phyloP scores from a whole-genome alignment of 2,888 invertebrate species.

The Iselma pallidipennis region DNA sequence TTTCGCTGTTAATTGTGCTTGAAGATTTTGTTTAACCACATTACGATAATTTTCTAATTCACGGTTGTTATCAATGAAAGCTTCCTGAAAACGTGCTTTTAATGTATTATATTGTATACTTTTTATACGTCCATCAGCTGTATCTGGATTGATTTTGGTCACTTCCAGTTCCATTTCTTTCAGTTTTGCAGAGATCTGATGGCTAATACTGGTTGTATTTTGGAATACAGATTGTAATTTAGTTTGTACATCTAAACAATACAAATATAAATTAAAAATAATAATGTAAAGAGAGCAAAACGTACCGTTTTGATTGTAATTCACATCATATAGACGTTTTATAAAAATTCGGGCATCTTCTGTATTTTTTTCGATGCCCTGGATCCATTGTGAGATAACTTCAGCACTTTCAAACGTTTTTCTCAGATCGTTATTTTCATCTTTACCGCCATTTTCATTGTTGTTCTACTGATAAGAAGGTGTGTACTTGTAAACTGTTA shows the following conservation, averaged over 20 bases:
- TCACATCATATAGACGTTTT: constrained; percentile 33
- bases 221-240: constrained; percentile 42
- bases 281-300: constrained; percentile 43
- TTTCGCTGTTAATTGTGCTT: constrained; percentile 61
- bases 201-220: constrained; percentile 42
- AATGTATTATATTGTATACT: constrained; percentile 58
- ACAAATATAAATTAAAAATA: constrained; percentile 5
- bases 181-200: constrained; percentile 38
- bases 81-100: constrained; percentile 57
- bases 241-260: constrained; percentile 30
- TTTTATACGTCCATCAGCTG: constrained; percentile 55
- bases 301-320: constrained; percentile 36
- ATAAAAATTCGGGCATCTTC: constrained; percentile 29
- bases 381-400: constrained; percentile 59
- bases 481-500: background rate
- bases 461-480: background rate
- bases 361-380: constrained; percentile 58
- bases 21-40: constrained; percentile 60
- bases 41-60: constrained; percentile 60
- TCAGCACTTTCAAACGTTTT: constrained; percentile 40
- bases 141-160: constrained; percentile 24
- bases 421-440: constrained; percentile 25
- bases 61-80: constrained; percentile 59
- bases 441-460: background rate
- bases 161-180: constrained; percentile 42